Evolutionary conservation across 2,888 invertebrate species (phyloP).

Genomic region (Apamea epomidion): DNA sequence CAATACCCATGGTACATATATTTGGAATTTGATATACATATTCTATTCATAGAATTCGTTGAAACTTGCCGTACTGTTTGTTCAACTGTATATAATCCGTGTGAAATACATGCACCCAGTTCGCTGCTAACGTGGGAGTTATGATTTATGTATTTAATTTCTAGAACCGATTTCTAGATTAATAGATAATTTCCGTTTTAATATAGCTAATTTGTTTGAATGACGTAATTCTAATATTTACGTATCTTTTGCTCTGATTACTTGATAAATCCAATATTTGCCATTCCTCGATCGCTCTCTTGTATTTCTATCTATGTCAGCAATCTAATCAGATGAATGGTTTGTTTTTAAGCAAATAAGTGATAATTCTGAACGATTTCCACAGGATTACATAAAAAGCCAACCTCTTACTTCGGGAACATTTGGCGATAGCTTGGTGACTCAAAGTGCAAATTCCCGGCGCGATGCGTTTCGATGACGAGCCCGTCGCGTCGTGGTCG

Average conservation of each 20-base stretch:
- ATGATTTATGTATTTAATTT: conserved; percentile 70
- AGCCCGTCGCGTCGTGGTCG: conserved; percentile 67
- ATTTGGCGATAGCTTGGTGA: conserved; percentile 49
- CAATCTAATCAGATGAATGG: neutral
- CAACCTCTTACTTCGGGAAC: conserved; percentile 26
- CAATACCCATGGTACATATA: neutral
- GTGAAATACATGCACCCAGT: conserved; percentile 64
- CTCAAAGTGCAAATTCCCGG: conserved; percentile 63
- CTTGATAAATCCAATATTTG: conserved; percentile 18
- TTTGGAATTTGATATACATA: conserved; percentile 49
- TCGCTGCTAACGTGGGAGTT: conserved; percentile 70
- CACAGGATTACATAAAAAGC: conserved; percentile 16
- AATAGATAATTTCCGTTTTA: conserved; percentile 51
- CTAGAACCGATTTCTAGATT: conserved; percentile 60
- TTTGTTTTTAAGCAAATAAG: conserved; percentile 18
- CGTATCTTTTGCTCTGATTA: neutral
- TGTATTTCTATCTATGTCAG: neutral
- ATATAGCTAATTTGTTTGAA: conserved; percentile 52
- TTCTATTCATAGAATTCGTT: conserved; percentile 57
- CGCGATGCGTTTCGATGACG: conserved; percentile 68
- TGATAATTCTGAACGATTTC: conserved; percentile 5
- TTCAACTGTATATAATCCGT: conserved; percentile 65
- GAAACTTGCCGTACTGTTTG: conserved; percentile 59
- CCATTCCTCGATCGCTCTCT: neutral
- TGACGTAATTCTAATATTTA: conserved; percentile 43